These are phyloP conservation scores for Dione juno DNA, from an alignment of 2,888 invertebrate genomes.

Conservation along the genomic window DNA sequence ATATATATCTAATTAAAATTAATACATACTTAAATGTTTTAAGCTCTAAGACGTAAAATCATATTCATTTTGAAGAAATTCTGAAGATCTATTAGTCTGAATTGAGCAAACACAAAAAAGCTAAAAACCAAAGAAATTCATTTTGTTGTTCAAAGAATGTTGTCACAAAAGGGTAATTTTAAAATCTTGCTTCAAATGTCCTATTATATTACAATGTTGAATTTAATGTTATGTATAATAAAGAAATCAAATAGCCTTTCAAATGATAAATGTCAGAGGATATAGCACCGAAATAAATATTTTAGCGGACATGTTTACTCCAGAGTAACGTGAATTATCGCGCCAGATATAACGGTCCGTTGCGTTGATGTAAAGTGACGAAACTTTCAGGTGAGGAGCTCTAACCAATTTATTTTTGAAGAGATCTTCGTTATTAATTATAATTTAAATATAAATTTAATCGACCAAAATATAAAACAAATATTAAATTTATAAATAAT, in stretches of 20 bases:
- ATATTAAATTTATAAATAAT: too few relatives aligned
- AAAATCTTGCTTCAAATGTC: neutral
- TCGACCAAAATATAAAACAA: neutral
- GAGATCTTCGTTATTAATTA: neutral
- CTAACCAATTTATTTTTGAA: constrained; percentile 22
- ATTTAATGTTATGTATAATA: neutral
- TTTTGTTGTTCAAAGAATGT: neutral
- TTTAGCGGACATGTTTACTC: constrained; percentile 58
- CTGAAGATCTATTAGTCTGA: neutral
- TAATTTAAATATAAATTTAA: neutral
- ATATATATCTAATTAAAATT: neutral
- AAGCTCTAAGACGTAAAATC: too few relatives aligned
- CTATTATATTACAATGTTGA: neutral
- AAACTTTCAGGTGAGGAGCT: constrained; percentile 33
- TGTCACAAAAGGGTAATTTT: neutral
- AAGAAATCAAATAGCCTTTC: constrained; percentile 1
- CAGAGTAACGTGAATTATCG: constrained; percentile 61
- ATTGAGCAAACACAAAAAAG: neutral
- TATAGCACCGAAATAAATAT: constrained; percentile 53
- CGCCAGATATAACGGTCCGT: constrained; percentile 56
- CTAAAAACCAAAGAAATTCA: neutral
- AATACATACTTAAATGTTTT: too few relatives aligned
- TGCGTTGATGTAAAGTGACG: constrained; percentile 46
- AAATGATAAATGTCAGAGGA: constrained; percentile 36
- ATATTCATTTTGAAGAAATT: neutral